Evolutionary conservation across 30 jellyfish, hydroid and myxozoan genomes (phyloP), one percentile per base, ranked within the genome.

Genomic region (Cassiopea xamachana): DNA sequence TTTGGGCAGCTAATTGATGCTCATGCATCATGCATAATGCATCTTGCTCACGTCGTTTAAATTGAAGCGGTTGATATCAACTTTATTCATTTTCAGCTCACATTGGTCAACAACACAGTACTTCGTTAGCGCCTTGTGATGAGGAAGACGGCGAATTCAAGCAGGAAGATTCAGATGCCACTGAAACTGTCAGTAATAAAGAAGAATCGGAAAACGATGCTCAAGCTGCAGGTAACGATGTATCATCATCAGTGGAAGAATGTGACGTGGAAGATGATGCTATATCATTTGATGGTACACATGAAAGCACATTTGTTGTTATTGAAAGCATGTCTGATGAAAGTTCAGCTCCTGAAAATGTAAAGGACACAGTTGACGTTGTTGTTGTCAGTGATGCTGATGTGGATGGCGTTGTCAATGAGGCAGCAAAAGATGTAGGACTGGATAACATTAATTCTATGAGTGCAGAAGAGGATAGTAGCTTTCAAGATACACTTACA

Each of bases 51-150:
- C n/a, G n/a, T n/a, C n/a, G n/a, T n/a, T n/a, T n/a, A n/a, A n/a
- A n/a, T n/a, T n/a, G 64, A 2, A 4, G 4, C 9, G 4, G 9
- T 4, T 51, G 64, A 51, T 2, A 51, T 51, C 8, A 51, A 51
- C 14, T 71, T 68, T 13, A 46, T 45, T 83, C 69, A 47, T n/a
- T 77, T 62, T 61, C 45, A 86, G 93, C 15, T 60, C 87, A 39
- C 70, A 83, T 83, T 16, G 9, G 5, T 44, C 64, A 45, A 27
- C 61, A 83, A 76, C 49, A 61, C 83, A 64, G 94, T 76, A 70
- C 79, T 14, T 79, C 92, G 43, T 73, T 89, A 84, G 48, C 83
- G 8, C 46, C 93, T 1, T 89, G 81, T 69, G 75, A 70, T 9
- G 97, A 83, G 46, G 93, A 82, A 39, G 67, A 59, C 68, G 85